A percentile compares a stretch with the other conserved stretches of the same genome.
Evolutionary conservation across 2,113 vertebrate species (phyloP).

Genomic region (Cyanistes caeruleus): DNA sequence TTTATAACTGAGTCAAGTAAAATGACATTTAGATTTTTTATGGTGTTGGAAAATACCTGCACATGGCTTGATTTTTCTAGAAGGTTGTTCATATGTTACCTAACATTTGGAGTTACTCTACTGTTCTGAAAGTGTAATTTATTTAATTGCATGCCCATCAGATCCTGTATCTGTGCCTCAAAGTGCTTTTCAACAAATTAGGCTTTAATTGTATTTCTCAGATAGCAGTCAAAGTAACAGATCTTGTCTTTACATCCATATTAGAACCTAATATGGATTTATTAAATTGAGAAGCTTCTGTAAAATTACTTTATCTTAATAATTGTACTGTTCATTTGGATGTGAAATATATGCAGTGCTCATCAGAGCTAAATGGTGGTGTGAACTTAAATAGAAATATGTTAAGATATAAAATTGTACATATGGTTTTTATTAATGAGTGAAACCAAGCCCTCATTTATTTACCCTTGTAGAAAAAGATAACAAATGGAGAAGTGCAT

Average conservation of each 20-base stretch:
- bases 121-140: not conserved
- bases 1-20: not conserved
- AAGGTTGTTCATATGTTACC: not conserved
- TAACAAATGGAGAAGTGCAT: not conserved
- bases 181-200: slow-evolving; percentile 18
- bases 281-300: not conserved
- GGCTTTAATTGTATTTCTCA: not conserved
- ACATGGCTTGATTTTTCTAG: not conserved
- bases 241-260: not conserved
- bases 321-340: not conserved
- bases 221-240: not conserved
- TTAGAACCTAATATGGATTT: not conserved
- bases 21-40: not conserved
- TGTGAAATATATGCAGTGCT: not conserved
- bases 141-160: not conserved
- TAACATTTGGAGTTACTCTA: not conserved
- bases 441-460: not conserved
- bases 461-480: not conserved
- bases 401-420: not conserved
- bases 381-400: not conserved
- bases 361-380: not conserved
- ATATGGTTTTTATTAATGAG: not conserved
- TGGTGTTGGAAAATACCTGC: not conserved
- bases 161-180: not conserved
- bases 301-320: slow-evolving; percentile 21